phyloP scores from a whole-genome alignment of 2,113 vertebrate species.

The Datnioides undecimradiatus region DNA sequence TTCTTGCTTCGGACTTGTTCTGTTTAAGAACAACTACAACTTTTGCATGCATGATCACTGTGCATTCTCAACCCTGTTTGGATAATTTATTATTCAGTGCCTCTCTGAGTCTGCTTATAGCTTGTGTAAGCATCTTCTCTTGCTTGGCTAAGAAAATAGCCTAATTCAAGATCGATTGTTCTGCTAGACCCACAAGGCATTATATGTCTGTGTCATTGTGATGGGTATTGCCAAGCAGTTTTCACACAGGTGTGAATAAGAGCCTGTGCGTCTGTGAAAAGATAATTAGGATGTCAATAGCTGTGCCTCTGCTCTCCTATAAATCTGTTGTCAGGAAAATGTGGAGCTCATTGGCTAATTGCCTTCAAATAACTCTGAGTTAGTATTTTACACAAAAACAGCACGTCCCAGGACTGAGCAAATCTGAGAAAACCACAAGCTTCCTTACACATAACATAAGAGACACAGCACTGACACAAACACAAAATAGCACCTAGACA shows the following conservation, averaged over 20 bases:
- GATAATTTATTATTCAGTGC: slow-evolving; percentile 33
- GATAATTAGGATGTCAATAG: slow-evolving; percentile 60
- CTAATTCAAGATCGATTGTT: slow-evolving; percentile 50
- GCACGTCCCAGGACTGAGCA: background rate
- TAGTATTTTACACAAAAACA: slow-evolving; percentile 12
- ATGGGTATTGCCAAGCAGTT: slow-evolving; percentile 30
- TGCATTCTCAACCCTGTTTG: background rate
- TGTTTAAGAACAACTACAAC: background rate
- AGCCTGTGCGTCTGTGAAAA: slow-evolving; percentile 25
- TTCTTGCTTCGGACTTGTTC: background rate
- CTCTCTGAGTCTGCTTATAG: slow-evolving; percentile 8
- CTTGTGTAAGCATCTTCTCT: slow-evolving; percentile 41
- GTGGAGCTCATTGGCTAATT: slow-evolving; percentile 29
- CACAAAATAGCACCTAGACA: slow-evolving; percentile 11
- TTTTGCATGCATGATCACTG: slow-evolving; percentile 6
- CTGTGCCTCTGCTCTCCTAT: slow-evolving; percentile 3
- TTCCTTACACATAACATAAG: background rate
- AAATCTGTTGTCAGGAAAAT: slow-evolving; percentile 42
- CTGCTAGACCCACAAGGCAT: slow-evolving; percentile 37
- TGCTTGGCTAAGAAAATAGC: slow-evolving; percentile 34
- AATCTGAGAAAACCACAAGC: background rate
- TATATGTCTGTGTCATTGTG: slow-evolving; percentile 30
- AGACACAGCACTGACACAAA: background rate
- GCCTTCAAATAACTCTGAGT: background rate
- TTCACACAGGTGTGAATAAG: slow-evolving; percentile 44